Conservation (phyloP, 2,113 vertebrate species). For the Alligator sinensis region DNA sequence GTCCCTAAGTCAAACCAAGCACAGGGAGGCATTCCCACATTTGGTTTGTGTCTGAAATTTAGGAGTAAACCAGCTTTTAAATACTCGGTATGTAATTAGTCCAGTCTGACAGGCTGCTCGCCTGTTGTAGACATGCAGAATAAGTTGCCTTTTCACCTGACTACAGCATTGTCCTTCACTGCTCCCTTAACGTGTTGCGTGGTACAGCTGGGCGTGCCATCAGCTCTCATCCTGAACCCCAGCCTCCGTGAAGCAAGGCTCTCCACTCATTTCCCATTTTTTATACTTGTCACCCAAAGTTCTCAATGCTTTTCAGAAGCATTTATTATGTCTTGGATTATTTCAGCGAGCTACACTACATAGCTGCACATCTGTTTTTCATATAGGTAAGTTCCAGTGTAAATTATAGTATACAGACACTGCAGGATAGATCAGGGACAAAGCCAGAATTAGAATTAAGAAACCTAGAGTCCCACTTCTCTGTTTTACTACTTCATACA, state of each 20-base stretch:
- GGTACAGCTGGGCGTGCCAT: neutral
- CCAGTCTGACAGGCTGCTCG: neutral
- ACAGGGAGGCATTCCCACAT: neutral
- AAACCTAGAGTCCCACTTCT: neutral
- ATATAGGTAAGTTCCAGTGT: neutral
- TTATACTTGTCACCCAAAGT: neutral
- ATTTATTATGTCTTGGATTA: neutral
- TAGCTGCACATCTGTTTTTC: neutral
- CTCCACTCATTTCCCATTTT: fast-evolving
- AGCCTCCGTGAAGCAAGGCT: neutral
- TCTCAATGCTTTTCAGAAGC: neutral
- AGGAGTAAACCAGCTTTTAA: neutral
- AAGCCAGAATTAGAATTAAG: neutral
- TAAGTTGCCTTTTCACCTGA: neutral
- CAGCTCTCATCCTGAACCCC: neutral
- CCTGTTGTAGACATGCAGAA: neutral
- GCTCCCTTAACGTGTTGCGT: neutral
- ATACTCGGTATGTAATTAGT: neutral
- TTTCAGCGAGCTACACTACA: neutral
- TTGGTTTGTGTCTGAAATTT: neutral
- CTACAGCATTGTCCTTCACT: neutral
- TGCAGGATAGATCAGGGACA: neutral
- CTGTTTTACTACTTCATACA: neutral
- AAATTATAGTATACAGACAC: neutral
- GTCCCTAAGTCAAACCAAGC: neutral